These are phyloP conservation scores for Cheirogaleus major DNA, from an alignment of 2,797 vertebrate species.

Conservation along the genomic window DNA sequence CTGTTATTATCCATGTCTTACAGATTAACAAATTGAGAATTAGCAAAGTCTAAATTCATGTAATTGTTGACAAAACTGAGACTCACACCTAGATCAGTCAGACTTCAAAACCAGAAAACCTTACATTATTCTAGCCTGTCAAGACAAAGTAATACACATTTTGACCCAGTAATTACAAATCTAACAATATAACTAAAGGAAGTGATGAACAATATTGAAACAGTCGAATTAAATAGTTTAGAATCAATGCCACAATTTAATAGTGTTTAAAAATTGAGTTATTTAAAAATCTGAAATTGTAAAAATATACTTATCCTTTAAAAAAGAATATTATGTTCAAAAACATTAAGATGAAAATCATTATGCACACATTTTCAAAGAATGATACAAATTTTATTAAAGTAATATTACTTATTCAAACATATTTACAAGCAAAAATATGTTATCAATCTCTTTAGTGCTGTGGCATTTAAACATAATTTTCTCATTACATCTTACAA, in stretches of 20 bases:
- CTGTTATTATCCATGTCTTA: neutral
- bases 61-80: neutral
- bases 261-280: neutral
- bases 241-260: neutral
- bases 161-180: neutral
- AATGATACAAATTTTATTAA: neutral
- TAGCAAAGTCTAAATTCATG: neutral
- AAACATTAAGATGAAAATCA: neutral
- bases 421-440: neutral
- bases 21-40: neutral
- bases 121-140: neutral
- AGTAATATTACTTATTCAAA: neutral
- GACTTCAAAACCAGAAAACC: neutral
- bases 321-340: neutral
- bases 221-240: neutral
- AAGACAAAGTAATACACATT: neutral
- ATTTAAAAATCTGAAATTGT: neutral
- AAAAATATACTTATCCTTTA: neutral
- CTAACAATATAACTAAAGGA: neutral
- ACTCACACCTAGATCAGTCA: neutral
- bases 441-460: neutral
- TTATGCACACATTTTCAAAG: neutral
- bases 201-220: neutral
- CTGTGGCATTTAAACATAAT: neutral
- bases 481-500: conserved; percentile 1